Conservation (phyloP, 2,797 vertebrate species). For the Enteromius anoplus region DNA sequence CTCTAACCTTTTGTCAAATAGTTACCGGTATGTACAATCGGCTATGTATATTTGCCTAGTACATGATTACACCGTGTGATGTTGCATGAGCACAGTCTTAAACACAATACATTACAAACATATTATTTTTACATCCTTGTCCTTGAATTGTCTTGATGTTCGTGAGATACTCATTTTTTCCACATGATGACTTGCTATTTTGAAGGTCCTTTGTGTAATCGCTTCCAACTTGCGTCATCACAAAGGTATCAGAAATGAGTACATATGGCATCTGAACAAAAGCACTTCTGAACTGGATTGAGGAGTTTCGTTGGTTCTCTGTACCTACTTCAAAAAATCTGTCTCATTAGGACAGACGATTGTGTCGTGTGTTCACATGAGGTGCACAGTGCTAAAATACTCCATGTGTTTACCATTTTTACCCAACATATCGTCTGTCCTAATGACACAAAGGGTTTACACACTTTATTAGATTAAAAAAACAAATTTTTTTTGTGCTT, state of each 20-base stretch:
- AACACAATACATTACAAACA: too few relatives aligned
- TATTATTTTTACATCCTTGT: conserved; percentile 14
- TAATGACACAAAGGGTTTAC: too few relatives aligned
- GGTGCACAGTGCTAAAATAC: too few relatives aligned
- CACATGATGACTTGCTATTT: background rate
- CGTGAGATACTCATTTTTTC: background rate
- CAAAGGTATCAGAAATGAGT: background rate
- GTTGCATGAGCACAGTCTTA: background rate
- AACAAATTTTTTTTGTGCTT: too few relatives aligned
- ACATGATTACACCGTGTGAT: background rate
- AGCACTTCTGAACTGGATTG: background rate
- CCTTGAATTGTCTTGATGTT: background rate
- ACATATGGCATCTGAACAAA: background rate
- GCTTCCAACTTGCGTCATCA: background rate
- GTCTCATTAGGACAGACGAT: too few relatives aligned
- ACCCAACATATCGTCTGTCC: too few relatives aligned
- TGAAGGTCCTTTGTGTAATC: background rate
- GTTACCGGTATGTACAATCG: background rate
- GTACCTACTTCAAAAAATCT: background rate
- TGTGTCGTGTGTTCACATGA: too few relatives aligned
- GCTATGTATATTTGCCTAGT: background rate
- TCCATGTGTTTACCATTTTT: too few relatives aligned
- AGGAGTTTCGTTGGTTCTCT: background rate
- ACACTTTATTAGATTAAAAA: too few relatives aligned
- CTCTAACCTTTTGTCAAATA: background rate